A percentile compares a stretch with the other conserved stretches of the same genome.
These are phyloP conservation scores for Cyrtodaria siliqua DNA, from an alignment of 2,888 invertebrate genomes.

Conservation along the genomic window DNA sequence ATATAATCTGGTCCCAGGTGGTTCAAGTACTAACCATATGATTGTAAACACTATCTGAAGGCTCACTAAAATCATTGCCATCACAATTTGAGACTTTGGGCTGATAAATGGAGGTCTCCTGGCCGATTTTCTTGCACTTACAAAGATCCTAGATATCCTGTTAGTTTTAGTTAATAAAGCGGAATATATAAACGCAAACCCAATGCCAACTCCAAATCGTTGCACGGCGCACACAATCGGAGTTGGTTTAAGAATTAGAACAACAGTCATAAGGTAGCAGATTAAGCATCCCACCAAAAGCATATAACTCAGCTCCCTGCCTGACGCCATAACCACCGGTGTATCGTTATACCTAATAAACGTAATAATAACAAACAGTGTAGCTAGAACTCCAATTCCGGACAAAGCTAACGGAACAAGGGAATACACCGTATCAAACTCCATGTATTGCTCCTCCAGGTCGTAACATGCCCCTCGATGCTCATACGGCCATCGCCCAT, in stretches of 20 bases:
- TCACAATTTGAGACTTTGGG: conserved; percentile 89
- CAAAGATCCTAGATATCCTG: conserved; percentile 89
- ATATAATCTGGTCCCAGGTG: conserved; percentile 84
- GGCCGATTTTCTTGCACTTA: conserved; percentile 89
- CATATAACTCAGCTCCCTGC: conserved; percentile 89
- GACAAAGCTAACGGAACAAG: conserved; percentile 89
- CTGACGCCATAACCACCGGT: conserved; percentile 89
- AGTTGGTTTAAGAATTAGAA: conserved; percentile 88
- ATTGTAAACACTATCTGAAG: conserved; percentile 88
- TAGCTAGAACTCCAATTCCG: conserved; percentile 89
- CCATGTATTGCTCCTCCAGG: conserved; percentile 81
- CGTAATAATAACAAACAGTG: conserved; percentile 88
- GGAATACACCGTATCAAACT: conserved; percentile 87
- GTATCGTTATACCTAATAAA: conserved; percentile 90
- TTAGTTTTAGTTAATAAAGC: conserved; percentile 90
- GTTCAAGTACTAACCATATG: conserved; percentile 84
- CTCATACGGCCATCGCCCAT: conserved; percentile 83
- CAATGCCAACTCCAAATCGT: conserved; percentile 85
- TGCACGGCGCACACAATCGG: conserved; percentile 87
- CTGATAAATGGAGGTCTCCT: conserved; percentile 89
- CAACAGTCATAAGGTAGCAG: conserved; percentile 89
- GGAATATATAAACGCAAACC: conserved; percentile 88
- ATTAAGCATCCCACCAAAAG: conserved; percentile 89
- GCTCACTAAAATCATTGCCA: conserved; percentile 88
- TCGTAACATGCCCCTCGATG: conserved; percentile 80